Conservation (phyloP, 2,888 invertebrate genomes). For the Nomada lathburiana region DNA sequence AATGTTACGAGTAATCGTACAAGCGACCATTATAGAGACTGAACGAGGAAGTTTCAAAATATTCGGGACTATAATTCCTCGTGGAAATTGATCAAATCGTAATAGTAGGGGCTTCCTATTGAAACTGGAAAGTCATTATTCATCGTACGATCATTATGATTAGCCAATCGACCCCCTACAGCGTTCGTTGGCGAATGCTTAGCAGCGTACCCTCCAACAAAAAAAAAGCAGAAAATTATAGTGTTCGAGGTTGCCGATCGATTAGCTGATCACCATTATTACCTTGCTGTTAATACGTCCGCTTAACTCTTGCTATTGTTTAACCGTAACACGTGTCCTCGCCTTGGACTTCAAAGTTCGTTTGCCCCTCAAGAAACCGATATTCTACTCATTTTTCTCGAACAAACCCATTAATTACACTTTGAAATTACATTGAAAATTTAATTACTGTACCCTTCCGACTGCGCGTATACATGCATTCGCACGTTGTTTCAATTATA, state of each 20-base stretch:
- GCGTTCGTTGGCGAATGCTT: slow-evolving; percentile 35
- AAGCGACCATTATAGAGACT: slow-evolving; percentile 22
- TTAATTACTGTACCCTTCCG: too few relatives aligned
- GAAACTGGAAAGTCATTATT: slow-evolving; percentile 61
- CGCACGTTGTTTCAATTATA: neutral
- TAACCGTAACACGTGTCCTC: slow-evolving; percentile 25
- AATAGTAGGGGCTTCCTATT: slow-evolving; percentile 38
- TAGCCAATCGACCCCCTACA: slow-evolving; percentile 60
- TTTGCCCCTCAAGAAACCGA: neutral
- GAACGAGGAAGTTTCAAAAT: slow-evolving; percentile 41
- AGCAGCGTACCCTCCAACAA: slow-evolving; percentile 14
- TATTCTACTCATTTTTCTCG: neutral
- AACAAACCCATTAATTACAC: too few relatives aligned
- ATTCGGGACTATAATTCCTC: slow-evolving; percentile 44
- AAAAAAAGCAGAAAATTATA: slow-evolving; percentile 62
- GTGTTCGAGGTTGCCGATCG: slow-evolving; percentile 59
- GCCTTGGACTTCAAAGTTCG: slow-evolving; percentile 5
- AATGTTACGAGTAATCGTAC: slow-evolving; percentile 16
- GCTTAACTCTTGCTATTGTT: slow-evolving; percentile 27
- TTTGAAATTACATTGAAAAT: too few relatives aligned
- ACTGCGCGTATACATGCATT: too few relatives aligned
- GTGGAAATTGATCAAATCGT: slow-evolving; percentile 47
- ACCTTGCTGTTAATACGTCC: slow-evolving; percentile 50
- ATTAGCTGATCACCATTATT: slow-evolving; percentile 66
- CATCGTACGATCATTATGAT: slow-evolving; percentile 66